Base-by-base conservation (phyloP, 1,140 invertebrate species). In the Aporrectodea caliginosa region DNA sequence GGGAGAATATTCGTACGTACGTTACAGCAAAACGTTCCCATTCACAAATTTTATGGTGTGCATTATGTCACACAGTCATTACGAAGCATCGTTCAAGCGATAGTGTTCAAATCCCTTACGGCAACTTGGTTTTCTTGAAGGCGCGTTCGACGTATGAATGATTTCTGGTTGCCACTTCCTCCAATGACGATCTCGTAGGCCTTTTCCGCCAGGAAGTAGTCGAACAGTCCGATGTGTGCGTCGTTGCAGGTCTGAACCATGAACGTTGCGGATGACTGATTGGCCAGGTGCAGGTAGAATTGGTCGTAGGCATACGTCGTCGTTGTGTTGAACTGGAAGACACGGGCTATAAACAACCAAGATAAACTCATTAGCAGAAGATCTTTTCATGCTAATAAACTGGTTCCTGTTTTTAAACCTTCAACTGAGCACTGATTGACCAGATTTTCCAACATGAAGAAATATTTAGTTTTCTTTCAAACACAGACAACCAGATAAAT, bases 161-260 rank as follows among this genome's bases (percentile, higher is more conserved):
- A 29, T 27, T 72, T 29, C n/a, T 27, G n/a, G 27, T 72, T 72
- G 70, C 70, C 27, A 27, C n/a, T 29, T 72, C 32, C n/a, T 27
- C 70, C 70, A n/a, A 72, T 72, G 2, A 72, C 70, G 2, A 72
- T 27, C 70, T 72, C 70, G 70, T 72, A 72, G n/a, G 70, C 70
- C n/a, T 72, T 32, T n/a, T 72, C n/a, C 6, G 70, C n/a, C n/a
- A 29, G n/a, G 70, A 27, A 32, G 70, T 72, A 72, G n/a, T 72
- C n/a, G n/a, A 32, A 27, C n/a, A 72, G 70, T 2, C n/a, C 70
- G n/a, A 72, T n/a, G 70, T 72, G 70, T 72, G 70, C 70, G 70
- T 72, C 70, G 70, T 32, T 72, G 70, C 70, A 72, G 70, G 70
- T n/a, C 27, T 72, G 70, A 72, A 72, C 70, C 6, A 14, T 72